Conservation (phyloP, 1,140 invertebrate species). For the Calephelis virginiensis region DNA sequence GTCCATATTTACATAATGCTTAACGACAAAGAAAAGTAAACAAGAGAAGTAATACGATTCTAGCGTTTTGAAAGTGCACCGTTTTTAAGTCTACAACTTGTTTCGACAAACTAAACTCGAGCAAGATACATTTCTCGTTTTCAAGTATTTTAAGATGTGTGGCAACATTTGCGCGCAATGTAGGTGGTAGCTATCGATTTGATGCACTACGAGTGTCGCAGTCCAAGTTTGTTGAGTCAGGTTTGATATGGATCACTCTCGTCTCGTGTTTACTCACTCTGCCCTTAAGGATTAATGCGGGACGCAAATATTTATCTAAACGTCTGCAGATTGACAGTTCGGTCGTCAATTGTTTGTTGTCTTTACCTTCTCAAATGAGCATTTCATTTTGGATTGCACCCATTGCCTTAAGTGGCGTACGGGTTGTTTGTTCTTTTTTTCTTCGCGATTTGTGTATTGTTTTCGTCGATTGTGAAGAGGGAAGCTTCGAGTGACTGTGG, state of each 20-base stretch:
- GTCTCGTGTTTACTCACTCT: slow-evolving; percentile 54
- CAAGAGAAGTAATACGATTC: slow-evolving; percentile 72
- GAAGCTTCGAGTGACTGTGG: neutral
- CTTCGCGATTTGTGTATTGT: slow-evolving; percentile 19
- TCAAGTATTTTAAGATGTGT: slow-evolving; percentile 17
- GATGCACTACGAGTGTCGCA: neutral
- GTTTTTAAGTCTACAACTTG: slow-evolving; percentile 44
- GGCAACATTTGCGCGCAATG: slow-evolving; percentile 32
- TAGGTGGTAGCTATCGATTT: slow-evolving; percentile 29
- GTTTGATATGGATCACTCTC: slow-evolving; percentile 63
- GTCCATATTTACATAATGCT: slow-evolving; percentile 75
- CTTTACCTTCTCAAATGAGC: slow-evolving; percentile 74
- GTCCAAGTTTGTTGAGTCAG: slow-evolving; percentile 46
- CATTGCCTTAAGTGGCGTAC: slow-evolving; percentile 72
- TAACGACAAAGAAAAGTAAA: slow-evolving; percentile 75
- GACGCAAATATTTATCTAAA: slow-evolving; percentile 76
- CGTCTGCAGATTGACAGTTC: slow-evolving; percentile 76
- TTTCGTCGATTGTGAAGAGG: slow-evolving; percentile 13
- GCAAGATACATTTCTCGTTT: slow-evolving; percentile 30
- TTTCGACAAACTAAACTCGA: neutral
- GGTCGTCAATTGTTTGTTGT: slow-evolving; percentile 76
- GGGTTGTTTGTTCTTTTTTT: slow-evolving; percentile 42
- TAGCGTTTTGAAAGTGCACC: slow-evolving; percentile 51
- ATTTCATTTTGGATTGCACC: slow-evolving; percentile 72
- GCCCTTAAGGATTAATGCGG: slow-evolving; percentile 73